Conservation (phyloP, 2,113 vertebrate species). For the Channa maculata region DNA sequence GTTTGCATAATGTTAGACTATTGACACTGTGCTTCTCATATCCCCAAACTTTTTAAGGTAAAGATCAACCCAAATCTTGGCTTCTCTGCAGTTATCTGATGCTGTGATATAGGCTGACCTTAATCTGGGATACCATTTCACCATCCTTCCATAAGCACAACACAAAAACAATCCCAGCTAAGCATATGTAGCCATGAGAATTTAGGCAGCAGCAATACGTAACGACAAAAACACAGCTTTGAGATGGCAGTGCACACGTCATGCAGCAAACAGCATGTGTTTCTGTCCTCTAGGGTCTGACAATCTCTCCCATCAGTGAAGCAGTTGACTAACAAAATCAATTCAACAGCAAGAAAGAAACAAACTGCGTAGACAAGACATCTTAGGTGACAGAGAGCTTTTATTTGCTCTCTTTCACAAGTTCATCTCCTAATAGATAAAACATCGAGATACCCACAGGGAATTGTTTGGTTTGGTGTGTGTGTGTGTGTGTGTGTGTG, state of each 20-base stretch:
- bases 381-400: slow-evolving; percentile 76
- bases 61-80: slow-evolving; percentile 48
- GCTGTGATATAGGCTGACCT: slow-evolving; percentile 55
- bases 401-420: slow-evolving; percentile 76
- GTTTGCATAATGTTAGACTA: slow-evolving; percentile 44
- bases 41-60: slow-evolving; percentile 26
- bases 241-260: slow-evolving; percentile 42
- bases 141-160: slow-evolving; percentile 47
- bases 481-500: slow-evolving; percentile 22
- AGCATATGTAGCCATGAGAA: slow-evolving; percentile 71
- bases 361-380: slow-evolving; percentile 61
- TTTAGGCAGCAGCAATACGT: slow-evolving; percentile 61
- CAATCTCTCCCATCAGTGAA: slow-evolving; percentile 75
- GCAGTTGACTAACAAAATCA: slow-evolving; percentile 68
- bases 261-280: slow-evolving; percentile 44
- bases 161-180: slow-evolving; percentile 63
- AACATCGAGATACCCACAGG: slow-evolving; percentile 73
- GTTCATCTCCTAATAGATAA: slow-evolving; percentile 76
- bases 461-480: slow-evolving; percentile 63
- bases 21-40: slow-evolving; percentile 30
- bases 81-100: slow-evolving; percentile 11
- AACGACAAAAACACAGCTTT: slow-evolving; percentile 44
- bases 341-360: slow-evolving; percentile 69
- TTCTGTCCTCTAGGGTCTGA: slow-evolving; percentile 56
- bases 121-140: slow-evolving; percentile 64